A percentile compares a stretch with the other conserved stretches of the same genome.
phyloP scores from a whole-genome alignment of 2,113 vertebrate genomes.

The Scomber scombrus region DNA sequence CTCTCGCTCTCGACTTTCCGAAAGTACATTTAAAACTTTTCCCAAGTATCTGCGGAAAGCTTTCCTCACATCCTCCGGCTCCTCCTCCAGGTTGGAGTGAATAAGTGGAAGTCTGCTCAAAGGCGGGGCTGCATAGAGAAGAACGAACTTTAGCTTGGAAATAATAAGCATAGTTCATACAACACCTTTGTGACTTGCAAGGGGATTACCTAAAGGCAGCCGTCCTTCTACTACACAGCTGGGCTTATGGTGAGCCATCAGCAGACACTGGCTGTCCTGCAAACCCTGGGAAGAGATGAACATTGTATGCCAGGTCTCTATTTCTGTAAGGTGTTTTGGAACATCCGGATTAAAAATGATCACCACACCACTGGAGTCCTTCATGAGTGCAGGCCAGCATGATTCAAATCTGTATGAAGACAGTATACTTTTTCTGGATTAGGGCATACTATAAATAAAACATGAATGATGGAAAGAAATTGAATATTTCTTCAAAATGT shows the following conservation, averaged over 20 bases:
- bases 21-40: constrained; percentile 87
- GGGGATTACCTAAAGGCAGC: constrained; percentile 87
- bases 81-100: constrained; percentile 94
- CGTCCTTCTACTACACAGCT: constrained; percentile 82
- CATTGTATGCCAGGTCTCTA: constrained; percentile 91
- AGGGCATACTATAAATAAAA: background rate
- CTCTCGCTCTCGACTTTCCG: constrained; percentile 93
- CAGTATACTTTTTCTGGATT: background rate
- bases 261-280: constrained; percentile 91
- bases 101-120: constrained; percentile 89
- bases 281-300: constrained; percentile 92
- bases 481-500: background rate
- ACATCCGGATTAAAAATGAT: constrained; percentile 93
- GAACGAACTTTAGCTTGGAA: constrained; percentile 22
- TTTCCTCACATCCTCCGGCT: constrained; percentile 90
- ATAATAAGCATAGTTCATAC: background rate
- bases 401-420: constrained; percentile 89
- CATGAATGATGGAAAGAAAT: background rate
- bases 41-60: constrained; percentile 91
- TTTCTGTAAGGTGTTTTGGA: constrained; percentile 93
- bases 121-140: constrained; percentile 84
- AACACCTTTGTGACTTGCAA: constrained; percentile 3
- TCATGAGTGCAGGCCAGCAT: constrained; percentile 97
- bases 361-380: constrained; percentile 92
- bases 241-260: constrained; percentile 95